These are phyloP conservation scores for Tetanocera ferruginea DNA, from an alignment of 2,888 invertebrate species.

Conservation along the genomic window DNA sequence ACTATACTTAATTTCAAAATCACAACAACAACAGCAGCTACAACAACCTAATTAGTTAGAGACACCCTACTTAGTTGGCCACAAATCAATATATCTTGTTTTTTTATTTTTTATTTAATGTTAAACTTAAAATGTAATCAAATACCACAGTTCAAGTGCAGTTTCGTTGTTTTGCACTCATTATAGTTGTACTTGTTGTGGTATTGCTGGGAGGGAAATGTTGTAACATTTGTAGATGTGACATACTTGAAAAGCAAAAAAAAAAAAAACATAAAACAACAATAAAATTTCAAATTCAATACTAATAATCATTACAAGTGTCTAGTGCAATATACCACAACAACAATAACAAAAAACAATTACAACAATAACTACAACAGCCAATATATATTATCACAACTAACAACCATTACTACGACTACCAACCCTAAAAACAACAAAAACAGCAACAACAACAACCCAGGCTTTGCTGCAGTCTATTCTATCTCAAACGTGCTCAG, in stretches of 20 bases:
- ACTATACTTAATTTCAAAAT: no score
- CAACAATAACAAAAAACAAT: slow-evolving; percentile 7
- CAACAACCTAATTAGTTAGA: no score
- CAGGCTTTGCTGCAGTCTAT: no score
- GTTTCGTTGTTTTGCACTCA: slow-evolving; percentile 43
- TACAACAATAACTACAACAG: neutral
- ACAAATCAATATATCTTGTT: no score
- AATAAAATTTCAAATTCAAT: no score
- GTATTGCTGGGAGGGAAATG: neutral
- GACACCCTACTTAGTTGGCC: no score
- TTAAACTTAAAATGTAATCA: slow-evolving; percentile 54
- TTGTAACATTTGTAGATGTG: neutral
- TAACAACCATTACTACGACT: neutral
- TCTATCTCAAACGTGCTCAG: no score
- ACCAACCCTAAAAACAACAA: neutral
- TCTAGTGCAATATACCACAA: neutral
- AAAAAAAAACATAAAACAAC: no score
- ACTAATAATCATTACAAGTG: no score
- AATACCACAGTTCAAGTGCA: slow-evolving; percentile 58
- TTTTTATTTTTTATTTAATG: no score
- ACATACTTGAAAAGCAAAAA: no score
- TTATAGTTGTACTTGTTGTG: slow-evolving; percentile 5
- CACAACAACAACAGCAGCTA: no score
- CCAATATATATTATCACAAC: neutral
- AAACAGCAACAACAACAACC: neutral